A percentile compares a stretch with the other conserved stretches of the same genome.
Conservation (phyloP, 2,797 vertebrate genomes). For the Siniperca undulata region DNA sequence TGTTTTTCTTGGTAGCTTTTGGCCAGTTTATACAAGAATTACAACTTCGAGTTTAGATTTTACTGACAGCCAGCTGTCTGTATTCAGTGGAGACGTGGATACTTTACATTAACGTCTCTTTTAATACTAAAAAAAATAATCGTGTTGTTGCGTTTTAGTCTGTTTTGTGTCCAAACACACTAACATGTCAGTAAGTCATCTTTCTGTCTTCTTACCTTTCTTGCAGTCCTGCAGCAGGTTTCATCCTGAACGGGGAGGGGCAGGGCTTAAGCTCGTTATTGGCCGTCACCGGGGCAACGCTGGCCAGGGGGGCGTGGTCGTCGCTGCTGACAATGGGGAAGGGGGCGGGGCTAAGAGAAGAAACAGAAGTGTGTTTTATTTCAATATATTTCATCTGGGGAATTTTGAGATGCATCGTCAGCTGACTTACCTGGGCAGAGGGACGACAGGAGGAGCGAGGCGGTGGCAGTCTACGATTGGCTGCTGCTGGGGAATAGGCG, state of each 20-base stretch:
- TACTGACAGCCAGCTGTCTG: too few species aligned
- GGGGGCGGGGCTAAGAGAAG: conserved; percentile 49
- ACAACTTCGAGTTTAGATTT: too few species aligned
- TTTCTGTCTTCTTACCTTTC: conserved; percentile 86
- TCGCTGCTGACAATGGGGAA: conserved; percentile 4
- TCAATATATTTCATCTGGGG: background rate
- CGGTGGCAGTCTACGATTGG: conserved; percentile 67
- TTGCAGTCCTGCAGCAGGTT: conserved; percentile 93
- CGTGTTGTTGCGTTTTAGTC: too few species aligned
- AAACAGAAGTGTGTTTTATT: background rate
- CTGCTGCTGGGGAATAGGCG: conserved; percentile 67
- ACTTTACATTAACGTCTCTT: too few species aligned
- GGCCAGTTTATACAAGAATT: too few species aligned
- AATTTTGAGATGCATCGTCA: background rate
- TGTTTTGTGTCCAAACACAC: background rate
- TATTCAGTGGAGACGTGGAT: too few species aligned
- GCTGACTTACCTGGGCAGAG: conserved; percentile 61
- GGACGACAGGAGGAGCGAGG: conserved; percentile 49
- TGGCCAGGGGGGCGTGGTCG: conserved; percentile 6
- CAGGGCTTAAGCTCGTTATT: conserved; percentile 87
- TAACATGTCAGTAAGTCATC: background rate
- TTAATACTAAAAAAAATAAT: too few species aligned
- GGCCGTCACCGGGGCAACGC: conserved; percentile 21
- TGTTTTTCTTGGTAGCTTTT: too few species aligned
- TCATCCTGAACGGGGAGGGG: conserved; percentile 97